Evolutionary conservation across 2,888 invertebrate species (phyloP).

Genomic region (Bombylius discolor): DNA sequence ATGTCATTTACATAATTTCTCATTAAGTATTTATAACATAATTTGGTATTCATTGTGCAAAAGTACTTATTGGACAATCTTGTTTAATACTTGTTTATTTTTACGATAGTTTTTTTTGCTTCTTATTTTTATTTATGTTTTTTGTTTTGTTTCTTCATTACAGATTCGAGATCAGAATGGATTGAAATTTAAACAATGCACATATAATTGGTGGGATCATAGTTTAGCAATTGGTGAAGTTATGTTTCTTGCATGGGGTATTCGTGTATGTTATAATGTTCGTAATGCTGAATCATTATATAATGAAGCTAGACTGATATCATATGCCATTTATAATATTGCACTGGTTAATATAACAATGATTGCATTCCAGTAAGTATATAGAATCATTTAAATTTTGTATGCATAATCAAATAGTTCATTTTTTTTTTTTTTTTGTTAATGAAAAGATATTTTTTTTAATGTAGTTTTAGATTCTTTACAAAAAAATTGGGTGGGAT

Average conservation of each 20-base stretch:
- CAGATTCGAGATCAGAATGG: constrained; percentile 60
- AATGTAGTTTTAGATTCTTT: no score
- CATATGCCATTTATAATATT: constrained; percentile 90
- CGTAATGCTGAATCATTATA: constrained; percentile 84
- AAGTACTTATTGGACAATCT: not conserved
- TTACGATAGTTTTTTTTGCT: not conserved
- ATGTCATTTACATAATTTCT: no score
- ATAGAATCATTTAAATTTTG: no score
- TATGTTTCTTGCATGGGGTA: constrained; percentile 71
- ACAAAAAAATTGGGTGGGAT: no score
- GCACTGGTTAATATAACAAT: constrained; percentile 83
- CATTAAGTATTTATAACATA: no score
- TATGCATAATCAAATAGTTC: no score
- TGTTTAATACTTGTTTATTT: not conserved
- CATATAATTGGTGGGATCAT: constrained; percentile 91
- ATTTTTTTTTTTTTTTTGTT: no score
- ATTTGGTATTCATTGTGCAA: no score
- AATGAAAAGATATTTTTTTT: no score
- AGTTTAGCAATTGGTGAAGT: constrained; percentile 73
- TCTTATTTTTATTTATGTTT: not conserved
- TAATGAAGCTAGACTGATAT: constrained; percentile 85
- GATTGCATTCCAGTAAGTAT: constrained; percentile 85
- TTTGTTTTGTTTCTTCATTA: not conserved
- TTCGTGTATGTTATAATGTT: constrained; percentile 73
- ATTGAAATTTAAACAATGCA: constrained; percentile 77